Conservation (phyloP, 2,113 vertebrate genomes). For the Corythoichthys intestinalis region DNA sequence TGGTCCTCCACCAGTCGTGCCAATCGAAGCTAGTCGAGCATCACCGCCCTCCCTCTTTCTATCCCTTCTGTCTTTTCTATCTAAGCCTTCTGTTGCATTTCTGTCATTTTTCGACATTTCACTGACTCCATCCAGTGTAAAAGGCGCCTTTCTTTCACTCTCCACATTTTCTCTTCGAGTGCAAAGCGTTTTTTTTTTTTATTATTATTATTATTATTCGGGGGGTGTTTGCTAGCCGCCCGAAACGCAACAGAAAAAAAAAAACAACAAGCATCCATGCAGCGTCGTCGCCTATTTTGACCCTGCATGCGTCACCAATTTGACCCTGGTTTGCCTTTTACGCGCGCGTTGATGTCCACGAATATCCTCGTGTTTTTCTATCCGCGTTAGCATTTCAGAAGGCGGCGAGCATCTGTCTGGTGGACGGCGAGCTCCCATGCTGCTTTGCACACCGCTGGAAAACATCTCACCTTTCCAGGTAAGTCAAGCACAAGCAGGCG, state of each 20-base stretch:
- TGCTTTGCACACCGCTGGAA: slow-evolving; percentile 14
- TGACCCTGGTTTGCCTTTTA: background rate
- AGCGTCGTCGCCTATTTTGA: slow-evolving; percentile 54
- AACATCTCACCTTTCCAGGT: slow-evolving; percentile 42
- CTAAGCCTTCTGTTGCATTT: slow-evolving; percentile 9
- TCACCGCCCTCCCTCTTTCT: slow-evolving; percentile 52
- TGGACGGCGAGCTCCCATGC: slow-evolving; percentile 25
- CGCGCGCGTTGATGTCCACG: background rate
- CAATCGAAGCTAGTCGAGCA: slow-evolving; percentile 53
- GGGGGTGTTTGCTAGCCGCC: slow-evolving; percentile 29
- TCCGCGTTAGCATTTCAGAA: slow-evolving; percentile 27
- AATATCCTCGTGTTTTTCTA: slow-evolving; percentile 9
- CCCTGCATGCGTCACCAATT: slow-evolving; percentile 15
- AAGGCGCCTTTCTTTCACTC: background rate
- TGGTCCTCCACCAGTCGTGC: slow-evolving; percentile 55
- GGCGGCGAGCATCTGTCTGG: slow-evolving; percentile 21
- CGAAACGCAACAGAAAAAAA: slow-evolving; percentile 39
- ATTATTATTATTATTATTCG: slow-evolving; percentile 1
- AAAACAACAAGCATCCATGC: slow-evolving; percentile 28
- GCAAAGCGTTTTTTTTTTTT: slow-evolving; percentile 9
- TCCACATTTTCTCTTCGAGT: slow-evolving; percentile 9
- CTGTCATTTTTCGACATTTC: slow-evolving; percentile 2
- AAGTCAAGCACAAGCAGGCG: slow-evolving; percentile 3
- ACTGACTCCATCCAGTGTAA: background rate
- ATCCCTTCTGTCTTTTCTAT: slow-evolving; percentile 36